Conservation (phyloP, 2,113 vertebrate genomes). For the Garra rufa region DNA sequence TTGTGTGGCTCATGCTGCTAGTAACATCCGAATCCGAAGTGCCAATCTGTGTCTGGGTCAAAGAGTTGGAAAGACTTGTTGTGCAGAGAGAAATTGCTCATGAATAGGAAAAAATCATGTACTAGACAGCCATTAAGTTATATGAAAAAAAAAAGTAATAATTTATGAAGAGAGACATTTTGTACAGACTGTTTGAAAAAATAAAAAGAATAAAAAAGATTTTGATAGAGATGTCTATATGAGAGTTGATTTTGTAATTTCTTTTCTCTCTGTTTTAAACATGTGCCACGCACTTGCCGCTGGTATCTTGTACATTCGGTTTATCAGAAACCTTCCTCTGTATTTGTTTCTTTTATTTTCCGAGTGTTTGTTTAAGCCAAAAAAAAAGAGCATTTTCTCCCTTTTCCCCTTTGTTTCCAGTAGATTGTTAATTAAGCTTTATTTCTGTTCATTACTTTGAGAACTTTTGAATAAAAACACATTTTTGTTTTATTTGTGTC, state of each 20-base stretch:
- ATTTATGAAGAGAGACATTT: conserved; percentile 99
- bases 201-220: conserved; percentile 86
- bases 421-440: conserved; percentile 90
- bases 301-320: conserved; percentile 95
- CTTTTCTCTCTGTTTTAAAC: conserved; percentile 79
- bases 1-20: conserved; percentile 88
- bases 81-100: conserved; percentile 76
- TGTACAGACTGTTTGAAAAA: conserved; percentile 93
- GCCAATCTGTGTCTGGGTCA: conserved; percentile 88
- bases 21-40: conserved; percentile 90
- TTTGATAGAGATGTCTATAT: conserved; percentile 98
- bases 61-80: conserved; percentile 88
- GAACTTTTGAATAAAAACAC: conserved; percentile 93
- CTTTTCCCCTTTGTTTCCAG: conserved; percentile 80
- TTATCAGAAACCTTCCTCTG: conserved; percentile 88
- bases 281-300: conserved; percentile 95
- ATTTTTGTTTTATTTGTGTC: conserved; percentile 44
- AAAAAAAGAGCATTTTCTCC: conserved; percentile 69
- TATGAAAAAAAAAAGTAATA: conserved; percentile 86
- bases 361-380: conserved; percentile 94
- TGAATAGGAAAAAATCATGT: conserved; percentile 91
- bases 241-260: conserved; percentile 90
- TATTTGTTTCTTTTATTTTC: conserved; percentile 80
- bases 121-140: conserved; percentile 99
- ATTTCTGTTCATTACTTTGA: conserved; percentile 94